These are phyloP conservation scores for Apodemia hepburni DNA, from an alignment of 2,888 invertebrate species.

Conservation along the genomic window DNA sequence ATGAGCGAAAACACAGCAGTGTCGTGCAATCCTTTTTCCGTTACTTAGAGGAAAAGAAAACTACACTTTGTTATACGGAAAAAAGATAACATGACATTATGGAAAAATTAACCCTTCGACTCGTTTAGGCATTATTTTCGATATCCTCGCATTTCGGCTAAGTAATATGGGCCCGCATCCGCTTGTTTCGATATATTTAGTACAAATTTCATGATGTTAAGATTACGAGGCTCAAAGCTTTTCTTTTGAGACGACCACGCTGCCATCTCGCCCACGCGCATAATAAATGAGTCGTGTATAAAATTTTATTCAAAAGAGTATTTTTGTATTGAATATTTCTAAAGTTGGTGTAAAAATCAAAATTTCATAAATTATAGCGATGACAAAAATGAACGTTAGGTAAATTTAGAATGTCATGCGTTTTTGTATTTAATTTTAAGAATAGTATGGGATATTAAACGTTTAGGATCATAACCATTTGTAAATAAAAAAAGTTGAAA, in stretches of 20 bases:
- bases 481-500: slow-evolving; percentile 79
- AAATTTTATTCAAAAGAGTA: slow-evolving; percentile 81
- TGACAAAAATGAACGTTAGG: slow-evolving; percentile 74
- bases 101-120: slow-evolving; percentile 55
- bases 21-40: slow-evolving; percentile 43
- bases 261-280: slow-evolving; percentile 55
- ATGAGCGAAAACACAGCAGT: slow-evolving; percentile 31
- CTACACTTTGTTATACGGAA: not conserved
- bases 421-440: slow-evolving; percentile 82
- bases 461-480: slow-evolving; percentile 86
- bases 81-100: slow-evolving; percentile 27
- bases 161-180: slow-evolving; percentile 74
- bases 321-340: slow-evolving; percentile 82
- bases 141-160: slow-evolving; percentile 80
- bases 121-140: slow-evolving; percentile 78
- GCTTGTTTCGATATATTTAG: slow-evolving; percentile 77
- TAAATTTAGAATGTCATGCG: slow-evolving; percentile 78
- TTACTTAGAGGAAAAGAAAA: not conserved
- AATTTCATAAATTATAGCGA: slow-evolving; percentile 80
- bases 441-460: slow-evolving; percentile 82
- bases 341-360: slow-evolving; percentile 81
- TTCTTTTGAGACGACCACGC: slow-evolving; percentile 66
- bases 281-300: slow-evolving; percentile 75
- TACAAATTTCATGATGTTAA: slow-evolving; percentile 80
- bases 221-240: slow-evolving; percentile 80